Evolutionary conservation across 2,113 vertebrate species (phyloP), one percentile per base, ranked within the genome.

Genomic region (Eulacestoma nigropectus): DNA sequence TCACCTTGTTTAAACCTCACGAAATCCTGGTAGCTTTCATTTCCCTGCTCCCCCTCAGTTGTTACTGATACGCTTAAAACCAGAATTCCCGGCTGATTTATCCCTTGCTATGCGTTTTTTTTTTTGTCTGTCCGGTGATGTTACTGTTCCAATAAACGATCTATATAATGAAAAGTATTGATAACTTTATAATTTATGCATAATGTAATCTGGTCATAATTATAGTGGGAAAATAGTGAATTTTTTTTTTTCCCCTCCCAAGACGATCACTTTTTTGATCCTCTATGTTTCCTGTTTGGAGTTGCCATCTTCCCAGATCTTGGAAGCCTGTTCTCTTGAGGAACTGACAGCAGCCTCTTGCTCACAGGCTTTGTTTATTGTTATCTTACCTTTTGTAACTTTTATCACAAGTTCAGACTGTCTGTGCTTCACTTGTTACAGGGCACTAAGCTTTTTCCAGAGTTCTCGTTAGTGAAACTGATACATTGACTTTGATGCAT

Each of bases 1-100:
- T 60, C 75, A 8, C 9, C 21, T 46, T 15, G 46, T n/a, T 35
- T 26, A 82, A 76, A 18, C 25, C 26, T 73, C 6, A 5, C 1
- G 4, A 56, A 47, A 18, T 7, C 17, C 1, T 7, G 30, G 19
- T 33, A 8, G 9, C 68, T 89, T 29, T 47, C 15, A 20, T 4
- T 1, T n/a, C 5, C 4, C 2, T n/a, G 8, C 13, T 53, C 17
- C 55, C 1, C 5, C 17, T 52, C 17, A 20, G 32, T 46, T 78
- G 52, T 64, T 42, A 46, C 22, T 42, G 23, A 8, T 7, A 16
- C 1, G 32, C n/a, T 37, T 69, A 32, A 64, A 53, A 83, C 23
- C 44, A 29, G 37, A 42, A 4, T 23, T 68, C 35, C 5, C 21
- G 7, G 33, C 23, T n/a, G 30, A 64, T 37, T 30, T 53, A 5